phyloP scores from a whole-genome alignment of 2,888 invertebrate genomes.

The Tenthredo distinguenda region DNA sequence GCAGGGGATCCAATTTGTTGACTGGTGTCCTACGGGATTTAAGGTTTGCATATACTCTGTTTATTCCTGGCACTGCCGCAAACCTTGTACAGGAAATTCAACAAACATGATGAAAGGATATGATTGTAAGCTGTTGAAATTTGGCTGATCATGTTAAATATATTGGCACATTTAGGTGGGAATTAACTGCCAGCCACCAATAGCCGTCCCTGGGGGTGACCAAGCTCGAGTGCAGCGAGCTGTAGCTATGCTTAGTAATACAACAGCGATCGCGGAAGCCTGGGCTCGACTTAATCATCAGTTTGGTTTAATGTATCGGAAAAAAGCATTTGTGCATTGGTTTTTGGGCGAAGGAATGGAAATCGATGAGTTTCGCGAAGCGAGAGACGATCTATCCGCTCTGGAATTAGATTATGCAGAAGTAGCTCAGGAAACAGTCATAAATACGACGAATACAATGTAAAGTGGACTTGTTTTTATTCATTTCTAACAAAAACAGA shows the following conservation, averaged over 20 bases:
- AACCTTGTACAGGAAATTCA: neutral
- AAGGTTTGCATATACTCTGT: constrained; percentile 72
- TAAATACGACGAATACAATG: neutral
- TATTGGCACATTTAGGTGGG: constrained; percentile 68
- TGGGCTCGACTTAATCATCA: constrained; percentile 83
- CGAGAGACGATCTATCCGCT: constrained; percentile 77
- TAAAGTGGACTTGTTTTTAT: constrained; percentile 22
- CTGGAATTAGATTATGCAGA: constrained; percentile 77
- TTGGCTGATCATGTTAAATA: neutral
- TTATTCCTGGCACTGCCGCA: neutral
- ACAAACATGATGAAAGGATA: too few relatives aligned
- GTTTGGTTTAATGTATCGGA: constrained; percentile 83
- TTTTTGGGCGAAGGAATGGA: constrained; percentile 78
- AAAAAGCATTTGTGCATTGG: constrained; percentile 83
- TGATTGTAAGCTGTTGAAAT: neutral
- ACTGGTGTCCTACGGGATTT: constrained; percentile 83
- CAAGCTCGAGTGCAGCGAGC: constrained; percentile 80
- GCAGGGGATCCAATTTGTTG: constrained; percentile 80
- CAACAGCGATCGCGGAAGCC: constrained; percentile 82
- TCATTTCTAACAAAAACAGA: constrained; percentile 8
- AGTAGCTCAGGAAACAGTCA: constrained; percentile 62
- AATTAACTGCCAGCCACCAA: constrained; percentile 79
- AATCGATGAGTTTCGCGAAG: constrained; percentile 78
- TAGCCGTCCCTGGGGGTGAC: constrained; percentile 79
- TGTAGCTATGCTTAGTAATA: constrained; percentile 83